phyloP scores from a whole-genome alignment of 2,797 vertebrate species.

The Cyprinella venusta region DNA sequence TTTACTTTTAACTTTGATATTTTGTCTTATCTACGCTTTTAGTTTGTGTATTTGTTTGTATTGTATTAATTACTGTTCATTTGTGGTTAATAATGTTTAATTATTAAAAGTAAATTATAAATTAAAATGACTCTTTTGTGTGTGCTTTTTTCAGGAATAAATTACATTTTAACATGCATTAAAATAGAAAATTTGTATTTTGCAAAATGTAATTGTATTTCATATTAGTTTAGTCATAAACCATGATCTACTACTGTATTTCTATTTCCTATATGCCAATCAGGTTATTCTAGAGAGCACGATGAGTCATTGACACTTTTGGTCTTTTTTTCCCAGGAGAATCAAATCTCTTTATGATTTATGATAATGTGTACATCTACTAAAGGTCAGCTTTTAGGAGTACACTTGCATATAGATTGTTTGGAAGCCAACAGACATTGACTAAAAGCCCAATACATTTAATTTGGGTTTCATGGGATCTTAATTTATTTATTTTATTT shows the following conservation, averaged over 20 bases:
- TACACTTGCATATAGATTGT: not conserved
- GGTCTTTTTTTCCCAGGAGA: not conserved
- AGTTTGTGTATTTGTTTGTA: too few relatives aligned
- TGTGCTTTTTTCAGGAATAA: not conserved
- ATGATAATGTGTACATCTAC: constrained; percentile 14
- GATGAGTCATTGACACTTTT: not conserved
- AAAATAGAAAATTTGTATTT: not conserved
- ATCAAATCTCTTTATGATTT: constrained; percentile 4
- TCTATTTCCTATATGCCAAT: not conserved
- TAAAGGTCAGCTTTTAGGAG: constrained; percentile 3
- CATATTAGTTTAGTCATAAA: not conserved
- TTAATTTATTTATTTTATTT: too few relatives aligned
- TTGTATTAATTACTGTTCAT: too few relatives aligned
- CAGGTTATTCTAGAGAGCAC: not conserved
- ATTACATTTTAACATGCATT: not conserved
- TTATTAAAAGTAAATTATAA: too few relatives aligned
- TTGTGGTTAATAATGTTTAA: too few relatives aligned
- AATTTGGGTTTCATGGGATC: not conserved
- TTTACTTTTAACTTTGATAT: too few relatives aligned
- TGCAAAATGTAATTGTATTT: not conserved
- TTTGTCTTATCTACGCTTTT: too few relatives aligned
- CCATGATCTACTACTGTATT: not conserved
- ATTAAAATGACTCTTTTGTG: too few relatives aligned
- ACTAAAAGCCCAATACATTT: not conserved
- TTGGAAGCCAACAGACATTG: not conserved